These are phyloP conservation scores for Babyrousa celebensis DNA, from an alignment of 2,797 vertebrate species.

Conservation along the genomic window DNA sequence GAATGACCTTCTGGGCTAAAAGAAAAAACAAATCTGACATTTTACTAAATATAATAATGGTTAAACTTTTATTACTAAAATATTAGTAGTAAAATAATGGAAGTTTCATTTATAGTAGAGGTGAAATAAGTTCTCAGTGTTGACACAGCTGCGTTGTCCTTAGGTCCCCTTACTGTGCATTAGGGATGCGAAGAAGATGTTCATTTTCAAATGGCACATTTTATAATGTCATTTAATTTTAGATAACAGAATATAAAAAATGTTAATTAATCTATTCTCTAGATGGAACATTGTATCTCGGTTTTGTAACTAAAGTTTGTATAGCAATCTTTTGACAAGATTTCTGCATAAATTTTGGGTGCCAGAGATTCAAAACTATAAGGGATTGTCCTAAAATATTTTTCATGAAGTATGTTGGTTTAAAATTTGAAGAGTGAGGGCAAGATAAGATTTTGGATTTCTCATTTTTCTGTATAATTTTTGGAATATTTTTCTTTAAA, in stretches of 20 bases:
- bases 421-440: not conserved
- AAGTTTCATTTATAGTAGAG: not conserved
- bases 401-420: not conserved
- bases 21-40: not conserved
- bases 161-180: not conserved
- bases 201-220: not conserved
- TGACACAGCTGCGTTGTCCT: not conserved
- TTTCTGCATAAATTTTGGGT: slow-evolving; percentile 27
- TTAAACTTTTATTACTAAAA: not conserved
- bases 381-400: not conserved
- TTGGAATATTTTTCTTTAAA: not conserved
- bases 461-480: not conserved
- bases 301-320: slow-evolving; percentile 8
- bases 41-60: not conserved
- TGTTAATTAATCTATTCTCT: not conserved
- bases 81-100: not conserved
- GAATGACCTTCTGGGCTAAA: not conserved
- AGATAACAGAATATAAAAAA: not conserved
- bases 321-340: not conserved
- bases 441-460: not conserved
- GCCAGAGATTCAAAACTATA: not conserved
- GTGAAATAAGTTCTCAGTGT: not conserved
- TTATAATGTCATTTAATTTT: not conserved
- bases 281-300: not conserved
- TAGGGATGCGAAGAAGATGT: not conserved